These are phyloP conservation scores for Clarias magur DNA, from an alignment of 2,113 vertebrate genomes.

Conservation along the genomic window DNA sequence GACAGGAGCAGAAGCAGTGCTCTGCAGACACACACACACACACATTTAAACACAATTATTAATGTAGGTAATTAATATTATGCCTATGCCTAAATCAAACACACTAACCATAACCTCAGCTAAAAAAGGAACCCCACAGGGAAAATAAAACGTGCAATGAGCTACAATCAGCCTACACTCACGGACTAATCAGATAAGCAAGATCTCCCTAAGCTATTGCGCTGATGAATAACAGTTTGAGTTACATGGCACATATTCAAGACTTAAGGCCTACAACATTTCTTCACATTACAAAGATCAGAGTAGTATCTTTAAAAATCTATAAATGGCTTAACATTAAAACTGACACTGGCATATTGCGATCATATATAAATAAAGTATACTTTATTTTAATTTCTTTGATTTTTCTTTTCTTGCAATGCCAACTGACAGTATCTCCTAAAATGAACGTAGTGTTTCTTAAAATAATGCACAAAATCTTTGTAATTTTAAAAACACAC, in stretches of 20 bases:
- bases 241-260: neutral
- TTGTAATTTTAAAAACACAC: too few relatives aligned
- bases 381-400: neutral
- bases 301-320: neutral
- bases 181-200: neutral
- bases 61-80: neutral
- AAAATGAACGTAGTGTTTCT: neutral
- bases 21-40: constrained; percentile 57
- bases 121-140: neutral
- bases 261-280: neutral
- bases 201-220: neutral
- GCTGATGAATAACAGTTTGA: neutral
- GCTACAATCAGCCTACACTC: neutral
- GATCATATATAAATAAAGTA: neutral
- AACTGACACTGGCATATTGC: neutral
- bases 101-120: too few relatives aligned
- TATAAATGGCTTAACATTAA: neutral
- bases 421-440: neutral
- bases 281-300: neutral
- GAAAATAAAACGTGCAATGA: neutral
- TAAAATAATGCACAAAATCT: neutral
- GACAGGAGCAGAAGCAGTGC: constrained; percentile 73
- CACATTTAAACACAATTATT: neutral
- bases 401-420: neutral
- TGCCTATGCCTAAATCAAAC: neutral